A percentile compares a stretch with the other conserved stretches of the same genome.
phyloP scores from a whole-genome alignment of 2,888 invertebrate species.

The Macrophya alboannulata region DNA sequence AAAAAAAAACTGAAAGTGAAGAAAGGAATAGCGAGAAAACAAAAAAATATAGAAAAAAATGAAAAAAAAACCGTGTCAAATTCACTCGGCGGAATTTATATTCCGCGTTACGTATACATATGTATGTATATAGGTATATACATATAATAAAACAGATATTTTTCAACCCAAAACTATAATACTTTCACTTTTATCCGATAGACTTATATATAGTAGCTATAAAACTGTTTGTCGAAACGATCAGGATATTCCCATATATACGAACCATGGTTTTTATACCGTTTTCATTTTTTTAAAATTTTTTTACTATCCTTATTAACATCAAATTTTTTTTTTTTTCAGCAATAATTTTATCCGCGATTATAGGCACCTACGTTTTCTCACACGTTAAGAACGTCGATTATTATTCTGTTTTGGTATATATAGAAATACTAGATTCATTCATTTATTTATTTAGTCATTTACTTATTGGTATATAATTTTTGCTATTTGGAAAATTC shows the following conservation, averaged over 20 bases:
- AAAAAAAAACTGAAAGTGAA: background rate
- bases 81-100: conserved; percentile 2
- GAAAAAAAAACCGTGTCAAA: background rate
- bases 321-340: too few species aligned
- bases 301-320: background rate
- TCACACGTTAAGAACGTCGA: too few species aligned
- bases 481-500: background rate
- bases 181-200: background rate
- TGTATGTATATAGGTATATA: background rate
- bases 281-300: background rate
- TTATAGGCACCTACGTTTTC: too few species aligned
- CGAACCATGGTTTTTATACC: background rate
- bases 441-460: too few species aligned
- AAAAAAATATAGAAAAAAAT: background rate
- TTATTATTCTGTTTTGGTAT: too few species aligned
- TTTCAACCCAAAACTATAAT: background rate
- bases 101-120: background rate
- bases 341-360: too few species aligned
- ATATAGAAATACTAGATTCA: background rate
- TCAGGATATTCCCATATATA: background rate
- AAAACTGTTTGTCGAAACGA: conserved; percentile 15
- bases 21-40: background rate
- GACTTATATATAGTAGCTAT: background rate
- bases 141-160: background rate
- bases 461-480: background rate